Evolutionary conservation across 2,888 invertebrate species (phyloP).

Genomic region (Cephonodes hylas): DNA sequence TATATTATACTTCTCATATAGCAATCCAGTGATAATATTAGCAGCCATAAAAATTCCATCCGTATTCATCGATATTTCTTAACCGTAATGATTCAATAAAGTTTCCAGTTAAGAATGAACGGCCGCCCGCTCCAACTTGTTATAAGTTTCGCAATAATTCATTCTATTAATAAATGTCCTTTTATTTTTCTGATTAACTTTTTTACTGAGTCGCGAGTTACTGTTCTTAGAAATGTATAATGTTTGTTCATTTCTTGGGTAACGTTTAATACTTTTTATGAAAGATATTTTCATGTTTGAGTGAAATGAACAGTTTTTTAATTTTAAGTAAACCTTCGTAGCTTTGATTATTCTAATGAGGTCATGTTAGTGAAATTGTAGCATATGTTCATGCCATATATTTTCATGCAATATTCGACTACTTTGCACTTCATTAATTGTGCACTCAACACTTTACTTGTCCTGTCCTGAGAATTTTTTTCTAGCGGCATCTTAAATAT

Average conservation of each 20-base stretch:
- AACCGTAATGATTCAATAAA: slow-evolving; percentile 7
- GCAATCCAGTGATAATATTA: not conserved
- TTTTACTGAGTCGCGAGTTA: not conserved
- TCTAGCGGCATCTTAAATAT: too few species aligned
- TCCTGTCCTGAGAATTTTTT: too few species aligned
- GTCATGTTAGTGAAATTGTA: too few species aligned
- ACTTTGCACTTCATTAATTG: too few species aligned
- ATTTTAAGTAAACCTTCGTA: too few species aligned
- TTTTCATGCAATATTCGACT: too few species aligned
- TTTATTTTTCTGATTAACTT: not conserved
- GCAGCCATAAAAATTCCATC: not conserved
- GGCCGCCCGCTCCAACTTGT: not conserved
- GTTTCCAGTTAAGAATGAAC: slow-evolving; percentile 9
- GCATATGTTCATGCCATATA: too few species aligned
- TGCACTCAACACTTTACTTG: too few species aligned
- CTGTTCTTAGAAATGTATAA: not conserved
- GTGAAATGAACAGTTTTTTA: too few species aligned
- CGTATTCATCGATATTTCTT: slow-evolving; percentile 5
- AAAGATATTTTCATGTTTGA: too few species aligned
- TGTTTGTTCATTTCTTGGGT: not conserved
- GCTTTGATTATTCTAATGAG: too few species aligned
- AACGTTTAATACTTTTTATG: not conserved
- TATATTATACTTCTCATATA: not conserved
- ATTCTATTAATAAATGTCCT: slow-evolving; percentile 8
- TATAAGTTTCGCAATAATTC: slow-evolving; percentile 7